Base-by-base conservation (phyloP, 2,888 invertebrate genomes). In the Sericinus montela region DNA sequence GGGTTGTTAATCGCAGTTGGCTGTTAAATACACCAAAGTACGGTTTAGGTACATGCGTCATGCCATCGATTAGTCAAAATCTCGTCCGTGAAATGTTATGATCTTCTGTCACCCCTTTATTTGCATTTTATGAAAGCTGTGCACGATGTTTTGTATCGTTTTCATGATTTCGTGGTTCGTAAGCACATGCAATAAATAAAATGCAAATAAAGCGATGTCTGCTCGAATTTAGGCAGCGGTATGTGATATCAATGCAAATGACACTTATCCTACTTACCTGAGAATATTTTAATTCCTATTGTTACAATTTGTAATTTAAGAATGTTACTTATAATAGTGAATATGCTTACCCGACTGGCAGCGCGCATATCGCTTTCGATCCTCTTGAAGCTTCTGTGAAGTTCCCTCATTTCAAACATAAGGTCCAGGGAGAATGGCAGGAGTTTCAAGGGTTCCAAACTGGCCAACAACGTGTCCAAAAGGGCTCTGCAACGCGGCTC, bases 381-480 rank as follows among this genome's bases (percentile, higher is more conserved):
- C 62, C 91, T 90, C 69, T 93, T 93, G 69, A 95, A 92, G 75
- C 94, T 94, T 66, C 93, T 90, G 67, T 94, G 94, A 30, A 95
- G 83, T 69, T 93, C 93, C 40, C 94, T 90, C 78, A 93, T 93
- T 74, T 95, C 95, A 69, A 94, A 94, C 69, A 95, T 90, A 54
- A 95, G 90, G 75, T 96, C 96, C 58, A 97, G 88, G 59, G 94
- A 93, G 85, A 96, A 96, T 10, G 95, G 95, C 48, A 95, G 87
- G 48, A 94, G 91, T 30, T 94, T 92, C 43, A 97, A 84, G 0
- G 96, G 94, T 75, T 95, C 94, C 37, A 97, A 85, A 46, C 94
- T 92, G 48, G 93, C 91, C 44, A 96, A 89, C 64, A 97, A 88
- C 32, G 93, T 92, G 70, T 96, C 95, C 63, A 95, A 90, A 39